phyloP scores from a whole-genome alignment of 2,888 invertebrate species.

The Busseola fusca region DNA sequence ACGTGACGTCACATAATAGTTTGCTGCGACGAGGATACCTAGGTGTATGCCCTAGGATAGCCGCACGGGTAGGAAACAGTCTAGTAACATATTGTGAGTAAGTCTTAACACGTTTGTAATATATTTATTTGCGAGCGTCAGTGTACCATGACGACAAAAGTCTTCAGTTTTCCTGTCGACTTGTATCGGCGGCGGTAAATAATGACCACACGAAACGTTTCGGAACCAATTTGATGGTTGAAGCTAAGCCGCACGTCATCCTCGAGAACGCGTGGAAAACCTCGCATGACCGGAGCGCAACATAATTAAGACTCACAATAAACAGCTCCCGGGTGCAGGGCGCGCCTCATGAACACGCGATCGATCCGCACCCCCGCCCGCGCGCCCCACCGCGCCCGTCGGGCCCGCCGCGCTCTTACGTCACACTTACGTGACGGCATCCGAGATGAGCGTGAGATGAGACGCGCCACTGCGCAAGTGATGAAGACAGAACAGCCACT shows the following conservation, averaged over 20 bases:
- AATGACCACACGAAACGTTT: conserved; percentile 4
- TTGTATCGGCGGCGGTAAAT: background rate
- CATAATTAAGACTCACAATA: conserved; percentile 58
- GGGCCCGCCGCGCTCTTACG: conserved; percentile 26
- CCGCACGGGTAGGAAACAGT: background rate
- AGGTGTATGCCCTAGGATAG: background rate
- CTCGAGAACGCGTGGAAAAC: conserved; percentile 20
- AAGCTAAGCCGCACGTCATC: conserved; percentile 5
- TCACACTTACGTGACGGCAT: conserved; percentile 49
- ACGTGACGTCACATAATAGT: background rate
- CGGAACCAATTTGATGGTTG: conserved; percentile 24
- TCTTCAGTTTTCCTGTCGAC: background rate
- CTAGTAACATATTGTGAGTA: background rate
- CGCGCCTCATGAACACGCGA: conserved; percentile 52
- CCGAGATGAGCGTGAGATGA: conserved; percentile 50
- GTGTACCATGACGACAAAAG: background rate
- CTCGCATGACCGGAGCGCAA: conserved; percentile 44
- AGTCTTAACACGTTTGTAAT: background rate
- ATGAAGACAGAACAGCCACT: conserved; percentile 8
- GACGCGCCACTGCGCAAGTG: conserved; percentile 2
- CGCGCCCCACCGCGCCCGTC: background rate
- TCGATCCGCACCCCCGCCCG: conserved; percentile 44
- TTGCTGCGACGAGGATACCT: too few relatives aligned
- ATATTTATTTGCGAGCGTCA: background rate
- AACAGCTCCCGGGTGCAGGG: conserved; percentile 47